Base-by-base conservation (phyloP, 2,797 vertebrate species). In the Bryconaethiops microstoma region DNA sequence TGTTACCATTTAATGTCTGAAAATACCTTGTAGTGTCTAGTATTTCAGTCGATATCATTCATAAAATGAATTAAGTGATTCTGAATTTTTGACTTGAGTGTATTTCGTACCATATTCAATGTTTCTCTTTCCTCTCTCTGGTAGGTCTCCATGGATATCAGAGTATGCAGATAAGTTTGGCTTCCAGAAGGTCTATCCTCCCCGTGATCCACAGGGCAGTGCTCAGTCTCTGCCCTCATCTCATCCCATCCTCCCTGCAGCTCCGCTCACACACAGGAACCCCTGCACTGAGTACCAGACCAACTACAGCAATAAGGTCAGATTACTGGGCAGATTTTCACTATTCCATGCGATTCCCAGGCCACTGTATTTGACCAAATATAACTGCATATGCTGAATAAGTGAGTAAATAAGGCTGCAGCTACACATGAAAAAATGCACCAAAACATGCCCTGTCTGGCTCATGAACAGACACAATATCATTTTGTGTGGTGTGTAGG, bases 251-350 rank as follows among this genome's bases (percentile, higher is more conserved):
- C 2, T 17, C 62, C 19, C 8, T 68, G 2, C 7, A 65, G 21
- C 54, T 5, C 57, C 60, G n/a, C 50, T 64, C 25, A 48, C 19
- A 19, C 79, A 29, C 42, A 72, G 4, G 45, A 40, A n/a, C 0
- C 55, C 4, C 0, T 9, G 68, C 55, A 84, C 86, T 0, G 84
- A 87, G 59, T 85, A 89, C 73, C 84, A 82, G 55, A 40, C 72
- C 40, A 80, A 7, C n/a, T 88, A 85, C 72, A 50, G 50, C 17
- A 40, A 7, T 7, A 57, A 23, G 14, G 23, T 40, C 39, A 40
- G 0, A 21, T n/a, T n/a, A 19, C 17, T 7, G 42, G 42, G 10
- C 42, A 7, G 42, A 45, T 45, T 8, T 45, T 45, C 42, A 45
- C 7, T 45, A 8, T 45, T 45, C 7, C 42, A 45, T 45, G 6